Evolutionary conservation across 1,140 invertebrate genomes (phyloP).

Genomic region (Meloidogyne hapla): DNA sequence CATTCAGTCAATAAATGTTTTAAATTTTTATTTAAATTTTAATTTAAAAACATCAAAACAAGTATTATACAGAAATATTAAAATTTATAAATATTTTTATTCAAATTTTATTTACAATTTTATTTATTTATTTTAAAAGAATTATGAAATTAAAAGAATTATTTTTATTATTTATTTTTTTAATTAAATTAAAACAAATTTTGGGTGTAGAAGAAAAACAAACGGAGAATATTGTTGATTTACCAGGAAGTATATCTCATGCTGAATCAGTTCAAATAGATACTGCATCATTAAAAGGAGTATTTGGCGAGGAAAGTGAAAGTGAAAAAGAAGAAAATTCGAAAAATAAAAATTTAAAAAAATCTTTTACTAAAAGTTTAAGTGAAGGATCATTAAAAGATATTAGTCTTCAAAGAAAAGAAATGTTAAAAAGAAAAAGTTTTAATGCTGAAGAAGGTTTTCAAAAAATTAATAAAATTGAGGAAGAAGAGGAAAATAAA

Average conservation of each 20-base stretch:
- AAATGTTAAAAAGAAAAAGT: conserved; percentile 1
- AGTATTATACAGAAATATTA: too few relatives aligned
- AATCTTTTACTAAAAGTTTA: background rate
- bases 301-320: conserved; percentile 1
- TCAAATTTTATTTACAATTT: too few relatives aligned
- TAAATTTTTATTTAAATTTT: too few relatives aligned
- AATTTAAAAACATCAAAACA: too few relatives aligned
- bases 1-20: too few relatives aligned
- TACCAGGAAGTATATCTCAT: background rate
- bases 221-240: background rate
- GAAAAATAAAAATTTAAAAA: background rate
- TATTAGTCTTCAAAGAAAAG: background rate
- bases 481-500: background rate
- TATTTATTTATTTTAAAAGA: background rate
- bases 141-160: conserved; percentile 1
- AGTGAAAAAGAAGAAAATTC: background rate
- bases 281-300: background rate
- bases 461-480: background rate
- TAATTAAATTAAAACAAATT: background rate
- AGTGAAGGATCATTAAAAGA: background rate
- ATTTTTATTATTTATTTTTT: background rate
- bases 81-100: too few relatives aligned
- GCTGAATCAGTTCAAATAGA: background rate
- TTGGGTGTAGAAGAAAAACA: background rate
- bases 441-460: background rate